Conservation (phyloP, 2,113 vertebrate genomes). For the Hemicordylus capensis region DNA sequence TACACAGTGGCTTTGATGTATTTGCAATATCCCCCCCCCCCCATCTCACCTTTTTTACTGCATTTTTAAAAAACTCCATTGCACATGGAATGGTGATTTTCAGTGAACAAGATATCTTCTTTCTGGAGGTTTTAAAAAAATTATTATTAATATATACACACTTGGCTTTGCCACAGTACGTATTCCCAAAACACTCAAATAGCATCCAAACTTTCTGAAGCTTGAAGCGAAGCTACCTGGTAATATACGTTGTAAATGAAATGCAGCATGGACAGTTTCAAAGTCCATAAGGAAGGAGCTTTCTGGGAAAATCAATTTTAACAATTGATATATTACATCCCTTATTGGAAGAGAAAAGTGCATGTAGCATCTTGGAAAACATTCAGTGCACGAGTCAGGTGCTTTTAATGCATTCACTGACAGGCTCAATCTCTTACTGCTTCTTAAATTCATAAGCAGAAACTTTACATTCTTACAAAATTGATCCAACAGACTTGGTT, state of each 20-base stretch:
- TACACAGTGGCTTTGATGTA: neutral
- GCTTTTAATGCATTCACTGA: slow-evolving; percentile 44
- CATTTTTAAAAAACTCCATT: accelerated
- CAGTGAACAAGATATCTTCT: neutral
- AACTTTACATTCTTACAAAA: neutral
- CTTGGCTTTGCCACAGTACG: slow-evolving; percentile 17
- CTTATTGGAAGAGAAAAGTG: slow-evolving; percentile 34
- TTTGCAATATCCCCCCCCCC: slow-evolving; percentile 15
- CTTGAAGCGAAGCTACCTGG: slow-evolving; percentile 34
- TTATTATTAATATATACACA: neutral
- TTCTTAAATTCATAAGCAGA: neutral
- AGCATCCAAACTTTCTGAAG: slow-evolving; percentile 30
- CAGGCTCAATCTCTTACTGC: slow-evolving; percentile 4
- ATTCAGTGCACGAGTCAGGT: slow-evolving; percentile 28
- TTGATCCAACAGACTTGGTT: neutral
- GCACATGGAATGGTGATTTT: neutral
- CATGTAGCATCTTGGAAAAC: slow-evolving; percentile 45
- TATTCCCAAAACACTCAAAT: slow-evolving; percentile 6
- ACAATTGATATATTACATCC: slow-evolving; percentile 46
- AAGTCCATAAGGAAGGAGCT: slow-evolving; percentile 38
- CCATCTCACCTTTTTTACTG: neutral
- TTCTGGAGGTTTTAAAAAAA: neutral
- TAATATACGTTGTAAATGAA: slow-evolving; percentile 50
- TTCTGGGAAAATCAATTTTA: slow-evolving; percentile 54
- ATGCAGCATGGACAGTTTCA: slow-evolving; percentile 38